Base-by-base conservation (phyloP, 2,113 vertebrate species). In the Paraplagusia blochii region DNA sequence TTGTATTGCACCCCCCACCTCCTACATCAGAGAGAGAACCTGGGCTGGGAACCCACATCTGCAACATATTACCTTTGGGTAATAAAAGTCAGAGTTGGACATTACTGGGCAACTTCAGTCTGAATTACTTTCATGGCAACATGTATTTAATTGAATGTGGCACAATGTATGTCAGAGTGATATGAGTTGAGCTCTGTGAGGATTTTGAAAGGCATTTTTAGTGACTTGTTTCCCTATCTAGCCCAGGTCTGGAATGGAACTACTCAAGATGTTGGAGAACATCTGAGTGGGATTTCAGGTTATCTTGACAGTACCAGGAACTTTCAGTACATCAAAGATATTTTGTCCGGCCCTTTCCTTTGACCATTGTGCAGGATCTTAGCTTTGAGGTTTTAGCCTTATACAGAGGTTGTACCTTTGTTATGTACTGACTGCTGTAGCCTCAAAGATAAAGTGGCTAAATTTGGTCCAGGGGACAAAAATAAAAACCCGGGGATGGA, bases 401-500 rank as follows among this genome's bases (percentile, higher is more conserved):
- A 61, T 58, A 40, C 17, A 52, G 67, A 81, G 83, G 77, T 84
- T 69, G 73, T 66, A 39, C 53, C 55, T 74, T 68, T 78, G 66
- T 72, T 71, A 64, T 34, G 36, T 58, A 51, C 50, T 39, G 18
- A 55, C 44, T n/a, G 39, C 35, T 64, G 53, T 40, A 59, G 43
- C 29, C 44, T 61, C 55, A 67, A 69, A 72, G 68, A 64, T 45
- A 36, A 64, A 16, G 50, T 22, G 52, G 35, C 61, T 47, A 65
- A 69, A 78, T 69, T 52, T 69, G 67, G 50, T 59, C 54, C 69
- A 63, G 47, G 62, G 73, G 58, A 74, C 49, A 73, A 47, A 71
- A 54, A 15, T n/a, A 15, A 14, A 14, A 54, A n/a, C n/a, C 3
- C 43, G 34, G 34, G 48, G 56, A 57, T 61, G 38, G 13, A 62